Conservation (phyloP, 2,113 vertebrate species). For the Rhabdomys dilectus region DNA sequence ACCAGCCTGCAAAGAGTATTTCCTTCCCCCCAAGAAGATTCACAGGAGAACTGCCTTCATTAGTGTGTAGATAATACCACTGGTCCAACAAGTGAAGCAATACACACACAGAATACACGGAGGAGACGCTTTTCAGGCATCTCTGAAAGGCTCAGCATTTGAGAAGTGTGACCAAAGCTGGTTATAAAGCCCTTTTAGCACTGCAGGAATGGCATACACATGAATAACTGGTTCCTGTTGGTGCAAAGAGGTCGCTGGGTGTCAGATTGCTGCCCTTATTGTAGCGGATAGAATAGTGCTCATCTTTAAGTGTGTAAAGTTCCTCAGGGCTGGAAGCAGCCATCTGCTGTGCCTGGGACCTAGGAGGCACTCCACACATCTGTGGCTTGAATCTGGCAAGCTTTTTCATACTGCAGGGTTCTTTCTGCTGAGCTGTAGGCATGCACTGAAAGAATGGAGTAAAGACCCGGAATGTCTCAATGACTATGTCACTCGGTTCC, state of each 20-base stretch:
- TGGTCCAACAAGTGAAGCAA: conserved; percentile 57
- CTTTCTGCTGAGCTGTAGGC: background rate
- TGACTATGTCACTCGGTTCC: background rate
- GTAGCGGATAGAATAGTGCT: background rate
- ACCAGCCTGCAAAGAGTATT: conserved; percentile 54
- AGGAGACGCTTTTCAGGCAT: conserved; percentile 64
- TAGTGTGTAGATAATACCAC: conserved; percentile 55
- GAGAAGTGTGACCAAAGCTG: conserved; percentile 72
- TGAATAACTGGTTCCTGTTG: conserved; percentile 54
- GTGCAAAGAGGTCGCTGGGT: conserved; percentile 42
- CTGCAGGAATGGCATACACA: conserved; percentile 57
- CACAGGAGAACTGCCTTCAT: conserved; percentile 56
- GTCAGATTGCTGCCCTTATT: conserved; percentile 23
- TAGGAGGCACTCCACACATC: background rate
- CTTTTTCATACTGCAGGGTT: background rate
- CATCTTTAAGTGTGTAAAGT: background rate
- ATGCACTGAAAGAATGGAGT: background rate
- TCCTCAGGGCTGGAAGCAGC: background rate
- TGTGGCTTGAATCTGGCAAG: background rate
- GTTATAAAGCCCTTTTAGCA: conserved; percentile 70
- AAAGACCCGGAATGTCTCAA: background rate
- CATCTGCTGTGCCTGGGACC: background rate
- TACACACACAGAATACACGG: background rate
- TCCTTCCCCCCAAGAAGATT: conserved; percentile 58
- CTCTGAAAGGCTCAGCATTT: conserved; percentile 35